Evolutionary conservation across 2,797 vertebrate species (phyloP).

Genomic region (Cirrhinus mrigala): DNA sequence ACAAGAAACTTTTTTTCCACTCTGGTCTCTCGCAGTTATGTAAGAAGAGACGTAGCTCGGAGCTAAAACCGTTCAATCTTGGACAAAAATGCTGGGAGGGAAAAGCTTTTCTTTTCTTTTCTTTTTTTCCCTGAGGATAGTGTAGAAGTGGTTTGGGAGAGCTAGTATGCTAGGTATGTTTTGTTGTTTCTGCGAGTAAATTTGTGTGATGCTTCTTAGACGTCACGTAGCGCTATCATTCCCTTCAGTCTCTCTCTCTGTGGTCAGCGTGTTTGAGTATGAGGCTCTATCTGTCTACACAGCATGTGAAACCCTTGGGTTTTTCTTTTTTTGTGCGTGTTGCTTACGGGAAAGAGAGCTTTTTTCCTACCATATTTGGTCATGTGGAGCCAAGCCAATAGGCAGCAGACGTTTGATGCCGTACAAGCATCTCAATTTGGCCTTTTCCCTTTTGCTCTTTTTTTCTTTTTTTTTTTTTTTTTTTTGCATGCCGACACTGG

Average conservation of each 20-base stretch:
- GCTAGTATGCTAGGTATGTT: not conserved
- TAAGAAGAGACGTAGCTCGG: conserved; percentile 63
- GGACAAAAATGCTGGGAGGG: conserved; percentile 61
- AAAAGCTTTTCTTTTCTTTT: conserved; percentile 38
- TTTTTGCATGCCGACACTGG: conserved; percentile 68
- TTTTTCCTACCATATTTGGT: conserved; percentile 87
- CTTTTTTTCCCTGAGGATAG: conserved; percentile 20
- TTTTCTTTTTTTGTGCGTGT: conserved; percentile 67
- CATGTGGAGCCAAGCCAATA: conserved; percentile 81
- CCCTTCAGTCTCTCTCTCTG: conserved; percentile 36
- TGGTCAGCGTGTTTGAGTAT: conserved; percentile 65
- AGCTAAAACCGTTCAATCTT: conserved; percentile 66
- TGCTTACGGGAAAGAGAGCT: conserved; percentile 86
- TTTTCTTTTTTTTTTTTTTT: conserved; percentile 73
- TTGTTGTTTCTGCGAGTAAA: conserved; percentile 14
- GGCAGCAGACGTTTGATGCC: conserved; percentile 83
- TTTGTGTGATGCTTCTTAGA: conserved; percentile 46
- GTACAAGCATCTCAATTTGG: conserved; percentile 80
- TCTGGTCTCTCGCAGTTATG: conserved; percentile 60
- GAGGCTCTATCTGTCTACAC: conserved; percentile 79
- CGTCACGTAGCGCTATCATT: conserved; percentile 60
- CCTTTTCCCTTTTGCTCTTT: conserved; percentile 61
- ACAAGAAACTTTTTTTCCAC: conserved; percentile 61
- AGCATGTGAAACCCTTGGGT: conserved; percentile 73
- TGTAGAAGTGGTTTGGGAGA: conserved; percentile 38